Evolutionary conservation across 1,140 invertebrate genomes (phyloP).

Genomic region (Cotesia typhae): DNA sequence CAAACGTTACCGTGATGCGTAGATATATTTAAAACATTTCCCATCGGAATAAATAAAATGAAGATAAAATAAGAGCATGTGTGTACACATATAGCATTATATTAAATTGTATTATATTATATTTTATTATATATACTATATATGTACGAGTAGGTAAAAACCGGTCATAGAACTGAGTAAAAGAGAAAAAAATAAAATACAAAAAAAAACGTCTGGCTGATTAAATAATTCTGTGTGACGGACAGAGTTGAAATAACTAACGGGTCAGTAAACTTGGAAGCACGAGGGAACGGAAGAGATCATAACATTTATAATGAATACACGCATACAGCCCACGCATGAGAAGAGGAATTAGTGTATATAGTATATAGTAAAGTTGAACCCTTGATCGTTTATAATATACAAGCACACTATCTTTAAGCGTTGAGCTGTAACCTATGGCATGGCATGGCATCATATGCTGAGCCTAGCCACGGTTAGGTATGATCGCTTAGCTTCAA

Average conservation of each 20-base stretch:
- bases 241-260: conserved; percentile 22
- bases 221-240: conserved; percentile 23
- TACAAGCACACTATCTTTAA: neutral
- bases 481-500: no score
- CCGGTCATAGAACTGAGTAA: neutral
- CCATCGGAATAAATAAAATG: no score
- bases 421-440: no score
- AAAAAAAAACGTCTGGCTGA: neutral
- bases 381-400: conserved; percentile 17
- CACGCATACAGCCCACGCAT: conserved; percentile 34
- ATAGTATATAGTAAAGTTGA: conserved; percentile 18
- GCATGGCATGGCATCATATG: no score
- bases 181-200: conserved; percentile 8
- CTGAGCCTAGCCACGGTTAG: no score
- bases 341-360: conserved; percentile 26
- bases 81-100: no score
- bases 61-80: no score
- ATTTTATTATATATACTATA: neutral
- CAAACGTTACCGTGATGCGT: no score
- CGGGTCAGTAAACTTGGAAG: conserved; percentile 36
- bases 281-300: conserved; percentile 16
- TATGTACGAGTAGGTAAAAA: neutral
- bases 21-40: no score
- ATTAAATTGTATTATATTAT: no score
- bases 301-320: conserved; percentile 22